Base-by-base conservation (phyloP, 2,888 invertebrate species). In the Acrobasis suavella region DNA sequence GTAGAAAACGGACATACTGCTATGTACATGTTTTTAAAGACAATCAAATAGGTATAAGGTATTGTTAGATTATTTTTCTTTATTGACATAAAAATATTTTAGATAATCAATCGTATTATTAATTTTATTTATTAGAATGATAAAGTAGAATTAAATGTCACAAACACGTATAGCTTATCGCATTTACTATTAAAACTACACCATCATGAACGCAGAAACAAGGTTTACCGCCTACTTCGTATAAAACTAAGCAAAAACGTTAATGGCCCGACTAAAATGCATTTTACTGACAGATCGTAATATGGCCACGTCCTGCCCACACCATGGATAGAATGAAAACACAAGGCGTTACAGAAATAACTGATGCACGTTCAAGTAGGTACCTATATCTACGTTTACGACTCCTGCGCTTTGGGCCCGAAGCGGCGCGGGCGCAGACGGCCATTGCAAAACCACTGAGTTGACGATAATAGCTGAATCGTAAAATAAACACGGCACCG, bases 391-490 rank as follows among this genome's bases (percentile, higher is more conserved):
- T 83, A 81, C 79, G 84, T 86, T 88, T 87, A 89, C 82, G 86
- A 86, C 84, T 86, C 81, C 75, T 80, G 83, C 81, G 81, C 80
- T 62, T 75, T 68, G 72, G 74, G 69, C 70, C 67, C 63, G 72
- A 72, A 69, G 70, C 71, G 71, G 68, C 73, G 74, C 72, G 46
- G n/a, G 72, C 74, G 74, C 77, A 76, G 68, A 77, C 82, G 80
- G 74, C 78, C 78, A 80, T 89, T 89, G 89, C 89, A 87, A 91
- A 89, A 89, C 89, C 86, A 73, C 84, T 77, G 78, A 81, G 82
- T 83, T 86, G 85, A 87, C 89, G 87, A 87, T 91, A 87, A 88
- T 89, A 89, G 87, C 87, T 77, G 74, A 83, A 86, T 87, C 86
- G 86, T 89, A 88, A 90, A 90, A 87, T 86, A 89, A 89, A 89